Evolutionary conservation across 2,888 invertebrate species (phyloP), one percentile per base, ranked within the genome.

Genomic region (Synergus japonicus): DNA sequence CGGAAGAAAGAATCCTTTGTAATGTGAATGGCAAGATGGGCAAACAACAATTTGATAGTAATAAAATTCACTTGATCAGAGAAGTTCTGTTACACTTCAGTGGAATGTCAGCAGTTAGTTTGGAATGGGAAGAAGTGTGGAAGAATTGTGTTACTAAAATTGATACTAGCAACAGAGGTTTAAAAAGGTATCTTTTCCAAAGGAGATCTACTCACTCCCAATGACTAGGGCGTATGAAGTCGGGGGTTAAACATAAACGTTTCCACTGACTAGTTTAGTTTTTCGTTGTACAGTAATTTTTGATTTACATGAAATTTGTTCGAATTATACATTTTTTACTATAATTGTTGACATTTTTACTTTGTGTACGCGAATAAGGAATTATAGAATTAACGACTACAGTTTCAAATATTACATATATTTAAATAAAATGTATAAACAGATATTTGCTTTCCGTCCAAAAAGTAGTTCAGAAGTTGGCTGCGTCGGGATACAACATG

Each of bases 11-110:
- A 85, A 92, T 93, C 81, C 85, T 92, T 43, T 93, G 93, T 86
- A 93, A 93, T 85, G 93, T 93, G 8, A 93, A 93, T 83, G 92
- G 93, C 69, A 93, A 93, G 89, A 92, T 93, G 92, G 93, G 93
- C 73, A 93, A 93, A 83, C 92, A 92, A 78, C 92, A 92, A 84
- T 93, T 93, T 85, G 92, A 93, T 85, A 90, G 92, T 79, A 91
- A 92, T 85, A 93, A 93, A 84, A 92, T 93, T 82, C 92, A 92
- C 67, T 87, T 93, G 66, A 92, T 92, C 69, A 87, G 92, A 78
- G 92, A 93, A 85, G 92, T 92, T 29, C 86, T 93, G 46, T 87
- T 92, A 78, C 92, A 92, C 85, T 92, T 92, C 84, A 92, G 92
- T 84, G 91, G 91, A 54, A 90, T 92, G 58, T 86, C 90, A 78